A percentile compares a stretch with the other conserved stretches of the same genome.
Conservation (phyloP, 1,140 invertebrate species). For the Himalopsyche phryganea region DNA sequence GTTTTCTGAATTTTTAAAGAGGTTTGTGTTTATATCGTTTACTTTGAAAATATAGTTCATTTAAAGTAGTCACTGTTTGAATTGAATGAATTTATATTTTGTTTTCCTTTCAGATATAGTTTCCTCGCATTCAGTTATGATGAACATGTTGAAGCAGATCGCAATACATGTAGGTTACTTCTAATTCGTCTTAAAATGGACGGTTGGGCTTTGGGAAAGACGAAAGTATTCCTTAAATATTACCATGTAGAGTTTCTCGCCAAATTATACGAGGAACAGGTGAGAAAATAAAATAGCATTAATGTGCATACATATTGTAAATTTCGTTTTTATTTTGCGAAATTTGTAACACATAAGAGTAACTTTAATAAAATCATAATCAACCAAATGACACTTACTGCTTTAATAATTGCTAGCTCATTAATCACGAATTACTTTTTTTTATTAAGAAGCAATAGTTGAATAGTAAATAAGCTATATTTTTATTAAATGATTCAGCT, state of each 20-base stretch:
- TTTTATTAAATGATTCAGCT: no score
- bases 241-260: slow-evolving; percentile 81
- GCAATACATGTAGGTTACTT: slow-evolving; percentile 69
- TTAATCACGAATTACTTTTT: no score
- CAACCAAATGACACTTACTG: no score
- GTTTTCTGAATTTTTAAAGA: slow-evolving; percentile 76
- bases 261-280: slow-evolving; percentile 72
- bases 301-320: no score
- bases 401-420: no score
- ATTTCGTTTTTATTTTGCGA: no score
- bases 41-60: neutral
- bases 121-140: slow-evolving; percentile 74
- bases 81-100: slow-evolving; percentile 1
- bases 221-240: slow-evolving; percentile 85
- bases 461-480: no score
- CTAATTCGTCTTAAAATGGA: slow-evolving; percentile 73
- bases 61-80: neutral
- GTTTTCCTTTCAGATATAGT: slow-evolving; percentile 61
- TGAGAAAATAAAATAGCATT: no score
- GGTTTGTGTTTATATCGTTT: slow-evolving; percentile 46
- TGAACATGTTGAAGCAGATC: slow-evolving; percentile 65
- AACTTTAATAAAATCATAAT: no score
- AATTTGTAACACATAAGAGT: no score
- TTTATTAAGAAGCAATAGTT: no score
- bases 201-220: slow-evolving; percentile 79